Conservation (phyloP, 2,888 invertebrate genomes). For the Drosophila nigricruria region DNA sequence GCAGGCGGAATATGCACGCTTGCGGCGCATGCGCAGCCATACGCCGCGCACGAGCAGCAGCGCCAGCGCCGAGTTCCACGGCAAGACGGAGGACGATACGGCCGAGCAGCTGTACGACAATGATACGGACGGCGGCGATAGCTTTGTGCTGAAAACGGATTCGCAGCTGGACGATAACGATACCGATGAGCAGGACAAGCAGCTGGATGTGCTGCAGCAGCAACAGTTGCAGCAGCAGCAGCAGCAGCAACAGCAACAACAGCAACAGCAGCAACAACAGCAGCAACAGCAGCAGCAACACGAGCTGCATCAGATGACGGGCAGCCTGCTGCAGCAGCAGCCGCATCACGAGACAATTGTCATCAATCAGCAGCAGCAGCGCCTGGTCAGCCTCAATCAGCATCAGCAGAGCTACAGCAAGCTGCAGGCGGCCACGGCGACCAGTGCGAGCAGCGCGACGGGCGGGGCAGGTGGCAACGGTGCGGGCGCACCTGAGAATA, state of each 20-base stretch:
- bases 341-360: slow-evolving; percentile 75
- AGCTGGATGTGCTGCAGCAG: slow-evolving; percentile 61
- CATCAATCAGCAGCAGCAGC: slow-evolving; percentile 70
- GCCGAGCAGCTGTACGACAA: slow-evolving; percentile 82
- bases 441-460: slow-evolving; percentile 8
- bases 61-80: slow-evolving; percentile 72
- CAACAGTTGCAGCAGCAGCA: slow-evolving; percentile 12
- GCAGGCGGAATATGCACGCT: slow-evolving; percentile 85
- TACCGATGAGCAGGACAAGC: slow-evolving; percentile 54
- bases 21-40: slow-evolving; percentile 83
- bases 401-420: slow-evolving; percentile 73
- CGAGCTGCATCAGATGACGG: slow-evolving; percentile 1
- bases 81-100: slow-evolving; percentile 70
- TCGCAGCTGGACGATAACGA: slow-evolving; percentile 50
- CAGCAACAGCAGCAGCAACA: slow-evolving; percentile 23
- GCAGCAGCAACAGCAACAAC: neutral
- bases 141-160: slow-evolving; percentile 67
- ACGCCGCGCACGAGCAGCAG: slow-evolving; percentile 81
- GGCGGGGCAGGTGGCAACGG: slow-evolving; percentile 14
- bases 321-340: slow-evolving; percentile 33
- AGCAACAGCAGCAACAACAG: neutral
- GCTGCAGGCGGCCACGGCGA: slow-evolving; percentile 50
- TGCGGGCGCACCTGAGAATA: slow-evolving; percentile 76
- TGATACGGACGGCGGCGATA: slow-evolving; percentile 56
- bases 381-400: slow-evolving; percentile 71